Conservation (phyloP, 1,140 invertebrate genomes). For the Penaeus vannamei region DNA sequence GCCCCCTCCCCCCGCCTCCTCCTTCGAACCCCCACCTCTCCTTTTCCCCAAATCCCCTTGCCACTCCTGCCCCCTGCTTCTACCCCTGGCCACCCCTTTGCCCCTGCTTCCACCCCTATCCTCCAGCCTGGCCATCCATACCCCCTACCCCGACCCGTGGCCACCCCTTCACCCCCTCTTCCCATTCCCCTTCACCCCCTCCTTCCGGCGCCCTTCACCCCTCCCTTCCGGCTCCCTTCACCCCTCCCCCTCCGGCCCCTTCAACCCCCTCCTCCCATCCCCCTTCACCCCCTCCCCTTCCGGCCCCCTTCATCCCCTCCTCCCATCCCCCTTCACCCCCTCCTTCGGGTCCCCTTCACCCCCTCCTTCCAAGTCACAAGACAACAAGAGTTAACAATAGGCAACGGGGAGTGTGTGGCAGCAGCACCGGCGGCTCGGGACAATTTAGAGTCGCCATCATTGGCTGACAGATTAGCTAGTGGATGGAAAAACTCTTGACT, state of each 20-base stretch:
- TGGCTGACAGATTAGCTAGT: conserved; percentile 54
- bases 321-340: neutral
- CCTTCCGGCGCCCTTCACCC: neutral
- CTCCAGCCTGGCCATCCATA: neutral
- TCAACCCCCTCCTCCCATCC: neutral
- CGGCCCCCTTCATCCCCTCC: neutral
- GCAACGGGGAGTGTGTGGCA: conserved; percentile 24
- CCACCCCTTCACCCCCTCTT: neutral
- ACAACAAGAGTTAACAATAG: conserved; percentile 46
- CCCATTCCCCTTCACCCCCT: neutral
- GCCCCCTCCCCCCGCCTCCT: no score
- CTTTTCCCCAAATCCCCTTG: no score
- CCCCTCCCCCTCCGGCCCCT: neutral
- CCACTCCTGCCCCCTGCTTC: neutral
- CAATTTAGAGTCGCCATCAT: conserved; percentile 51
- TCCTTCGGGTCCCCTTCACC: conserved; percentile 5
- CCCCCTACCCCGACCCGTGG: neutral
- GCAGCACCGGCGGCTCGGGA: neutral
- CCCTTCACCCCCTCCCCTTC: neutral
- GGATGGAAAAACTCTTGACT: conserved; percentile 41
- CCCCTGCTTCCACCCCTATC: neutral
- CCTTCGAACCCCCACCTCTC: no score
- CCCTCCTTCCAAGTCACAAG: neutral
- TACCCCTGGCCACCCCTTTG: neutral
- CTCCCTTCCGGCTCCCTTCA: neutral